A percentile compares a stretch with the other conserved stretches of the same genome.
phyloP scores from a whole-genome alignment of 2,888 invertebrate species.

The Leptinotarsa juncta region DNA sequence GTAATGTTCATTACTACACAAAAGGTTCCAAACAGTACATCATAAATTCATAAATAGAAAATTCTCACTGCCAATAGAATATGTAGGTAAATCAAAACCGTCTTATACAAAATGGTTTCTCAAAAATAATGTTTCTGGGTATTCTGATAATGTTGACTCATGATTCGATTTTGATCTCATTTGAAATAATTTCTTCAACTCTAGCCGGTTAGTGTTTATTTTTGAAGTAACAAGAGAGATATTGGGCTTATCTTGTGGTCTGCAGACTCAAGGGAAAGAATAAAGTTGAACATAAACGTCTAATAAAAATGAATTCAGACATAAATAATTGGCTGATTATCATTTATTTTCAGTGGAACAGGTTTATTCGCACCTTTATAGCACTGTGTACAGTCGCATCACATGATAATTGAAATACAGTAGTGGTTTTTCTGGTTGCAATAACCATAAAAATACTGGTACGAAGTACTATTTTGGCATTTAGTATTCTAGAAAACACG shows the following conservation, averaged over 20 bases:
- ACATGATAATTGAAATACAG: not conserved
- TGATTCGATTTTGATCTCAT: not conserved
- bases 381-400: not conserved
- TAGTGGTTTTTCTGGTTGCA: slow-evolving; percentile 15
- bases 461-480: not conserved
- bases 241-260: not conserved
- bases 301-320: slow-evolving; percentile 15
- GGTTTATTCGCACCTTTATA: slow-evolving; percentile 11
- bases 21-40: too few relatives aligned
- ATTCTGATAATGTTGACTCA: too few relatives aligned
- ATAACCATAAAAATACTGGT: not conserved
- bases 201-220: not conserved
- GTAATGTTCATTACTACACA: too few relatives aligned
- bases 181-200: not conserved
- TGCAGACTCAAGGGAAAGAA: not conserved
- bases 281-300: slow-evolving; percentile 4
- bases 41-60: too few relatives aligned
- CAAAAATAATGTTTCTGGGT: too few relatives aligned
- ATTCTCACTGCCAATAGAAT: too few relatives aligned
- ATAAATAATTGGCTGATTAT: slow-evolving; percentile 8
- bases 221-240: not conserved
- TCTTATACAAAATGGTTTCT: too few relatives aligned
- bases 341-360: slow-evolving; percentile 15
- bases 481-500: not conserved
- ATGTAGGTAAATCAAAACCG: too few relatives aligned